Evolutionary conservation across 1,140 invertebrate species (phyloP).

Genomic region (Micrasema minimum): DNA sequence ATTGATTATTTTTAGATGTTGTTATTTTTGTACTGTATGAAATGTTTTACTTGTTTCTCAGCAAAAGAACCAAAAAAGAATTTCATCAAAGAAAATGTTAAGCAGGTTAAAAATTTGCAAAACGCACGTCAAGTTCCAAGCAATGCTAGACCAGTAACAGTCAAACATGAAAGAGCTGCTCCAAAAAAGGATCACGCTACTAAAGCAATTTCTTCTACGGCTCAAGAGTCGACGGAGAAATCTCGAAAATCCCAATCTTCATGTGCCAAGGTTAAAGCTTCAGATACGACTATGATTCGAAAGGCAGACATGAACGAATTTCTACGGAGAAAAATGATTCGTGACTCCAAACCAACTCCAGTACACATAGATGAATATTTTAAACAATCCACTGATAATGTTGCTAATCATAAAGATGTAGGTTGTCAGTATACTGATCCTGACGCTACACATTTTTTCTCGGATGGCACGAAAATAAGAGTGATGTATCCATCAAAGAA

Average conservation of each 20-base stretch:
- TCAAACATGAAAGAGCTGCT: slow-evolving; percentile 20
- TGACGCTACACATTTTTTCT: slow-evolving; percentile 31
- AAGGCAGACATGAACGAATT: slow-evolving; percentile 35
- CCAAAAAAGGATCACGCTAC: background rate
- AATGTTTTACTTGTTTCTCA: slow-evolving; percentile 9
- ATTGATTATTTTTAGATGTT: slow-evolving; percentile 3
- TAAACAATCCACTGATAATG: slow-evolving; percentile 9
- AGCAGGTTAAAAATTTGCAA: slow-evolving; percentile 29
- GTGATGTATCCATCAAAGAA: slow-evolving; percentile 39
- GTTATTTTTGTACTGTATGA: background rate
- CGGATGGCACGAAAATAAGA: slow-evolving; percentile 34
- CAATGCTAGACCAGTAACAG: background rate
- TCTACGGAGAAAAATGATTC: slow-evolving; percentile 17
- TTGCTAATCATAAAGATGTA: slow-evolving; percentile 26
- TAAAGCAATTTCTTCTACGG: background rate
- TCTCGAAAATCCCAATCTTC: background rate
- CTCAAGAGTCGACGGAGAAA: slow-evolving; percentile 1
- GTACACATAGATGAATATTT: slow-evolving; percentile 3
- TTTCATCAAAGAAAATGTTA: slow-evolving; percentile 44
- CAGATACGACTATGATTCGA: slow-evolving; percentile 12
- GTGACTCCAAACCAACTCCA: slow-evolving; percentile 17
- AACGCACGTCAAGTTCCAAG: slow-evolving; percentile 15
- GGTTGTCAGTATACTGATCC: slow-evolving; percentile 39
- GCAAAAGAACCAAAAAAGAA: slow-evolving; percentile 40
- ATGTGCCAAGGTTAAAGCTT: background rate